A percentile compares a stretch with the other conserved stretches of the same genome.
Conservation (phyloP, 2,888 invertebrate genomes). For the Oscheius sp. region DNA sequence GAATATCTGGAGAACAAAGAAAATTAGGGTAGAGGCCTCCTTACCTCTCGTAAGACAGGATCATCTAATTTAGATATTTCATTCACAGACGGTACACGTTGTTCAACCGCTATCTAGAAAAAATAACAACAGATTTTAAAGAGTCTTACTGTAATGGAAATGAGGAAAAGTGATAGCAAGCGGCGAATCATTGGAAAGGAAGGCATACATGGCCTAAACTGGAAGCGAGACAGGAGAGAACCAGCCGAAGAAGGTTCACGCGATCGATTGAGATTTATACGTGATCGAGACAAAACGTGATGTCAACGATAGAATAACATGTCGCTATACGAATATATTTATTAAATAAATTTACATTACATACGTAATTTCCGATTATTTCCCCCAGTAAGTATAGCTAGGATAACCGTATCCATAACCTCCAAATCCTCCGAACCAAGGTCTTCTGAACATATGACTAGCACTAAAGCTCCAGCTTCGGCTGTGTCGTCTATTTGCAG, state of each 20-base stretch:
- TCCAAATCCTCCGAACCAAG: too few relatives aligned
- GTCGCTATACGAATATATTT: too few relatives aligned
- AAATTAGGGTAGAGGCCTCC: neutral
- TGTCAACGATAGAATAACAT: neutral
- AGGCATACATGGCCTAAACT: slow-evolving; percentile 28
- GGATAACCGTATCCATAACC: too few relatives aligned
- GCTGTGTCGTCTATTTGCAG: too few relatives aligned
- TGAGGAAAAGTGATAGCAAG: slow-evolving; percentile 28
- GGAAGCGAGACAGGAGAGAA: slow-evolving; percentile 24
- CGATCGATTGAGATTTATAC: neutral
- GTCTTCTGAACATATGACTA: too few relatives aligned
- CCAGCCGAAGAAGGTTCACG: slow-evolving; percentile 24
- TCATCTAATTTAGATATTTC: slow-evolving; percentile 30
- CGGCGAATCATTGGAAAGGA: slow-evolving; percentile 22
- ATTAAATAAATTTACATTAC: too few relatives aligned
- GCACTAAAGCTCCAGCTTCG: too few relatives aligned
- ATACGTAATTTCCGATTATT: too few relatives aligned
- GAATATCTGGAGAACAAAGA: slow-evolving; percentile 12
- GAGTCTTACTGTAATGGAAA: slow-evolving; percentile 15
- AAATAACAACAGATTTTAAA: neutral
- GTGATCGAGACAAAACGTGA: neutral
- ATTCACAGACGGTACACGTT: slow-evolving; percentile 26
- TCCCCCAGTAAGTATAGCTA: too few relatives aligned
- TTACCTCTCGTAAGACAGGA: slow-evolving; percentile 28
- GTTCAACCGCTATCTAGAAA: slow-evolving; percentile 1